Evolutionary conservation across 2,888 invertebrate species (phyloP).

Genomic region (Hypolimnas misippus): DNA sequence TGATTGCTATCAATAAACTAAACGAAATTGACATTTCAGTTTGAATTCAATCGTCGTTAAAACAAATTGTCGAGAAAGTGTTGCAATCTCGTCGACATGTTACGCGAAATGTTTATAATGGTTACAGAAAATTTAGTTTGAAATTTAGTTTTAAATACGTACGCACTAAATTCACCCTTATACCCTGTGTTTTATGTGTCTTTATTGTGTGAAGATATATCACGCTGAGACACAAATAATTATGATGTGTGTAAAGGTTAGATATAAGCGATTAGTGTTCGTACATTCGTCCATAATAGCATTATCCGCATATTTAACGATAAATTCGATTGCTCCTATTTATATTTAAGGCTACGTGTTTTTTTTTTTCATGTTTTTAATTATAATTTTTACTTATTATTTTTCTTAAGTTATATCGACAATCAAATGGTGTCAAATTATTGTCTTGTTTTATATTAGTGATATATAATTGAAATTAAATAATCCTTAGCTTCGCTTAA

Average conservation of each 20-base stretch:
- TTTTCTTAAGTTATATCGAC: too few relatives aligned
- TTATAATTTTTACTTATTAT: not conserved
- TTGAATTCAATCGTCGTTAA: slow-evolving; percentile 15
- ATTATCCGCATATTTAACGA: slow-evolving; percentile 39
- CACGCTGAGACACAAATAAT: not conserved
- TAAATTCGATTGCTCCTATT: slow-evolving; percentile 33
- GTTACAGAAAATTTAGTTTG: slow-evolving; percentile 4
- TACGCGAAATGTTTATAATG: slow-evolving; percentile 29
- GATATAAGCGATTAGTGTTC: slow-evolving; percentile 37
- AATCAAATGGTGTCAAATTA: too few relatives aligned
- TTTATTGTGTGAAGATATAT: not conserved
- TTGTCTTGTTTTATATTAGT: too few relatives aligned
- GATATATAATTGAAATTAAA: too few relatives aligned
- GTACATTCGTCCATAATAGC: slow-evolving; percentile 37
- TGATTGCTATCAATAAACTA: slow-evolving; percentile 13
- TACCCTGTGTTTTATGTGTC: not conserved
- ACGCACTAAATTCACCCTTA: not conserved
- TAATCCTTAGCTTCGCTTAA: too few relatives aligned
- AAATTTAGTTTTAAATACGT: not conserved
- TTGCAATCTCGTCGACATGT: slow-evolving; percentile 32
- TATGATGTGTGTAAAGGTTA: slow-evolving; percentile 9
- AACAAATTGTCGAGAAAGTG: slow-evolving; percentile 40
- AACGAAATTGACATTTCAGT: slow-evolving; percentile 17
- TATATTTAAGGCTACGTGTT: not conserved
- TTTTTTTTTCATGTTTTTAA: not conserved